Base-by-base conservation (phyloP, 1,140 invertebrate genomes). In the Trissolcus basalis region DNA sequence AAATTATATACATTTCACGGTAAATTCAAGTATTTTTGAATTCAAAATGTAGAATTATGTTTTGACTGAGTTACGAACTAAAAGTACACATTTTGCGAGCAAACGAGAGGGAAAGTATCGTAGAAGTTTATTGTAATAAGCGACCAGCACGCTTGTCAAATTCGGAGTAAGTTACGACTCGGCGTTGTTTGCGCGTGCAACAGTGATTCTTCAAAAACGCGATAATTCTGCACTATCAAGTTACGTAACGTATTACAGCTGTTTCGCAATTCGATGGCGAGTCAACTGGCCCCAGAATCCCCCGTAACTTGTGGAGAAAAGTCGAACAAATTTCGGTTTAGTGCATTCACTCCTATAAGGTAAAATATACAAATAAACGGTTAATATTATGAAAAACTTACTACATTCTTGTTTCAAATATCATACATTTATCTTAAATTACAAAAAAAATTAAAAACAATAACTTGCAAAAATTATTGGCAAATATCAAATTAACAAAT, bases 201-300 rank as follows among this genome's bases (percentile, higher is more conserved):
- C 27, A 69, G 47, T 69, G 64, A 75, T 69, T 76, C 59, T 15
- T 67, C 54, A 69, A 60, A 27, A 65, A 56, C 51, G 56, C 60
- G 67, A 67, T 76, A 70, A 76, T 61, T 56, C 49, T 47, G 54
- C 45, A 15, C 55, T 75, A 74, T 74, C 45, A 71, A 69, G 54
- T 81, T 81, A 81, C 78, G 71, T 78, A 81, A 81, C 58, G 71
- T 49, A 77, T 79, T 75, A 79, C 79, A 64, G 43, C 9, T 9
- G 63, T 81, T 81, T 81, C 80, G 77, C 68, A 81, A 81, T 79
- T 77, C 35, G 69, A 71, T 71, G 68, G 71, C 70, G 65, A 78
- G 70, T 78, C 70, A 73, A 78, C 58, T 73, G 64, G 67, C 61
- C 61, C 65, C 73, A 76, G 68, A 78, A 73, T 78, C 76, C 70